phyloP scores from a whole-genome alignment of 1,140 invertebrate genomes.

The Trinorchestia longiramus region DNA sequence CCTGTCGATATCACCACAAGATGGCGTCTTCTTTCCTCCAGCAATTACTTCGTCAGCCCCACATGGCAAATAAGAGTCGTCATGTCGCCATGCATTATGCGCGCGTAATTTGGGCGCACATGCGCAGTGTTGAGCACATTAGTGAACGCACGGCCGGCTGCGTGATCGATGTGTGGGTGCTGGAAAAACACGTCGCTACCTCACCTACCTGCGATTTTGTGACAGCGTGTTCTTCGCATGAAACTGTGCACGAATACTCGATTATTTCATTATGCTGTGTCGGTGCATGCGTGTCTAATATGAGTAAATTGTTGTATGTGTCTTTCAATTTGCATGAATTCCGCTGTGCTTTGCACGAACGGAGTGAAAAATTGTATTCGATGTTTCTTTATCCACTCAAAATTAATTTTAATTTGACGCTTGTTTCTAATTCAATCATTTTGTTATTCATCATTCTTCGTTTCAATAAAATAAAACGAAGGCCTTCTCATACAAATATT shows the following conservation, averaged over 20 bases:
- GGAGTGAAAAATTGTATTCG: background rate
- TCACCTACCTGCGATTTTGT: background rate
- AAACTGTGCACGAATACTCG: background rate
- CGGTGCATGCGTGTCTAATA: background rate
- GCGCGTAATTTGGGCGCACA: background rate
- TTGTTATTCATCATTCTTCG: background rate
- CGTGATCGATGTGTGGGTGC: background rate
- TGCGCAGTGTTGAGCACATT: background rate
- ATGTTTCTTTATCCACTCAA: background rate
- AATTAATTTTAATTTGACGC: background rate
- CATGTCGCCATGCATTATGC: background rate
- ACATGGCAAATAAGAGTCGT: background rate
- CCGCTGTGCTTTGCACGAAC: background rate
- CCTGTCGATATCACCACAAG: background rate
- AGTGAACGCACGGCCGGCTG: background rate
- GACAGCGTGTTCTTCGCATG: background rate
- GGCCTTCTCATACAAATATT: background rate
- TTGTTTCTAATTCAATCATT: background rate
- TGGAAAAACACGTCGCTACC: background rate
- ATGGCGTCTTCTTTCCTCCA: background rate
- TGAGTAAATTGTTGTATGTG: background rate
- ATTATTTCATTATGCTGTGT: background rate
- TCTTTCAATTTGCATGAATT: background rate
- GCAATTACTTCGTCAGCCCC: slow-evolving; percentile 5
- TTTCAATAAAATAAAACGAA: background rate